Conservation (phyloP, 2,113 vertebrate genomes). For the Cairina moschata region DNA sequence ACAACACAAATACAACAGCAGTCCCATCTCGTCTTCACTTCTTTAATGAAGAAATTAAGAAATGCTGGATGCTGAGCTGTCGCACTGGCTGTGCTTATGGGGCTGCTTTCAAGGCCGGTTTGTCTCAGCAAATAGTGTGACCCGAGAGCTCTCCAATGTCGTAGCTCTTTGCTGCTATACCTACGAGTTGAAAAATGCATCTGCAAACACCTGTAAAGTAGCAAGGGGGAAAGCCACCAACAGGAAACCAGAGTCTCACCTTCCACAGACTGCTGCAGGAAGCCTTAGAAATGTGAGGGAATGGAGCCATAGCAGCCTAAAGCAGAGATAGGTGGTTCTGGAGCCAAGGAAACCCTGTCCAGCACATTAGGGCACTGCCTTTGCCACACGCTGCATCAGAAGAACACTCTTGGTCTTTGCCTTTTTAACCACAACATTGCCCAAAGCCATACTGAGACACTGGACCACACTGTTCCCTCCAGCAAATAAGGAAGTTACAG, state of each 20-base stretch:
- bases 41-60: background rate
- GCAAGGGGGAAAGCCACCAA: background rate
- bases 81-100: background rate
- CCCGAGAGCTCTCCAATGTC: background rate
- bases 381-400: fast-evolving
- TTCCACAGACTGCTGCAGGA: background rate
- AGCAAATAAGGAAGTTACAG: background rate
- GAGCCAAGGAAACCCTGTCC: background rate
- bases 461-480: background rate
- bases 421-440: background rate
- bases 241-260: background rate
- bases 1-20: background rate
- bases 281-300: background rate
- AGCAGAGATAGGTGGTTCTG: background rate
- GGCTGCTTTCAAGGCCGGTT: background rate
- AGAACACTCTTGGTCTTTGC: background rate
- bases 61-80: background rate
- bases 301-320: background rate
- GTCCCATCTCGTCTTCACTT: background rate
- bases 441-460: background rate
- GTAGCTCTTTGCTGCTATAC: background rate
- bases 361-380: background rate
- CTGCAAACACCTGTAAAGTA: background rate
- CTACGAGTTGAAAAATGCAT: background rate
- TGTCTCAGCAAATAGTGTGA: background rate